Percentiles rank a stretch among this genome's conserved stretches.
Conservation (phyloP, 2,888 invertebrate species). For the Colostygia pectinataria region DNA sequence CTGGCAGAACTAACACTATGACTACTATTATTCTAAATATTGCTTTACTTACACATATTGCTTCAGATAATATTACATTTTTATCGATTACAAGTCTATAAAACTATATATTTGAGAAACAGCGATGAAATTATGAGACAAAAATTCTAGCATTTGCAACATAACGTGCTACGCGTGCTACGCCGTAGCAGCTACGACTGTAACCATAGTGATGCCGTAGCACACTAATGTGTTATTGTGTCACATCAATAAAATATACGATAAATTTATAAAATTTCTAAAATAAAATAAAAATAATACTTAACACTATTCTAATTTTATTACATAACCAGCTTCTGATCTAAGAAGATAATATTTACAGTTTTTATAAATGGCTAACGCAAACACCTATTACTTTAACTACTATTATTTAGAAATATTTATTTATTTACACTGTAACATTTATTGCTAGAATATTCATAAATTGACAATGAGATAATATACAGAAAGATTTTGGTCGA, state of each 20-base stretch:
- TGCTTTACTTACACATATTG: conserved; percentile 5
- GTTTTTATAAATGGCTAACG: conserved; percentile 26
- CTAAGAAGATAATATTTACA: conserved; percentile 17
- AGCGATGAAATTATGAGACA: too few relatives aligned
- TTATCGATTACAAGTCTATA: neutral
- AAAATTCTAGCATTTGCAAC: too few relatives aligned
- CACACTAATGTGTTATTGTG: neutral
- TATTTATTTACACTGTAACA: conserved; percentile 41
- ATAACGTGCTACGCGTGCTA: neutral
- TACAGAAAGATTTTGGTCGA: conserved; percentile 69
- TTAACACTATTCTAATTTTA: neutral
- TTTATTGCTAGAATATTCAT: conserved; percentile 27
- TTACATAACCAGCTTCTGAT: conserved; percentile 3
- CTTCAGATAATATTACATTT: neutral
- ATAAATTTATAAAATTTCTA: too few relatives aligned
- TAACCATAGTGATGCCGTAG: neutral
- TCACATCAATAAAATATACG: neutral
- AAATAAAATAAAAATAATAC: too few relatives aligned
- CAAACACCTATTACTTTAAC: too few relatives aligned
- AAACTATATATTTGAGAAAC: too few relatives aligned
- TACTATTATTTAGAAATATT: too few relatives aligned
- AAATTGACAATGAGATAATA: conserved; percentile 36
- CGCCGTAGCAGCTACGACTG: neutral
- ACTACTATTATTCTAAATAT: conserved; percentile 34
- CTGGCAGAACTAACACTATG: conserved; percentile 37